These are phyloP conservation scores for Urophycis tenuis DNA, from an alignment of 2,797 vertebrate species.

Conservation along the genomic window DNA sequence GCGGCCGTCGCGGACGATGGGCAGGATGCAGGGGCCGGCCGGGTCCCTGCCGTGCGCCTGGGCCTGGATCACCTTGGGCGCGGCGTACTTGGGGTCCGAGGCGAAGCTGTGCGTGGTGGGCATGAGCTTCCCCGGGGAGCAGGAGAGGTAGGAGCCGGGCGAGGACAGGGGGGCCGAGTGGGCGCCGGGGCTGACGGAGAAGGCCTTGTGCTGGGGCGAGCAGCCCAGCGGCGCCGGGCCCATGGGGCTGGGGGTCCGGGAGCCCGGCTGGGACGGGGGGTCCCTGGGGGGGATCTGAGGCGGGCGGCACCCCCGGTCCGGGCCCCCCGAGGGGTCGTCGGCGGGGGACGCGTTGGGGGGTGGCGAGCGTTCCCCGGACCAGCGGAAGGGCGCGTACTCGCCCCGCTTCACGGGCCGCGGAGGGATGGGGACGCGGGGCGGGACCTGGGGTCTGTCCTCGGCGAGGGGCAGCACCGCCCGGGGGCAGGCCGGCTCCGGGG, in stretches of 20 bases:
- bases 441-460: constrained; percentile 89
- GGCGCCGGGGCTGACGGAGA: constrained; percentile 61
- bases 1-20: constrained; percentile 89
- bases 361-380: constrained; percentile 82
- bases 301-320: too few relatives aligned
- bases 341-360: constrained; percentile 52
- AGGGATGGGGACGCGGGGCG: constrained; percentile 87
- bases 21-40: constrained; percentile 89
- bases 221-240: constrained; percentile 66
- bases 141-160: constrained; percentile 78
- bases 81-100: constrained; percentile 91
- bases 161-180: constrained; percentile 39
- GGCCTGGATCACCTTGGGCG: constrained; percentile 90
- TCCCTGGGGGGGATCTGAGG: too few relatives aligned
- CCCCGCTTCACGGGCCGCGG: constrained; percentile 78
- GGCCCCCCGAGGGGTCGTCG: constrained; percentile 53
- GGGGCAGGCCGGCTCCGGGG: constrained; percentile 35
- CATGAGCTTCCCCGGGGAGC: constrained; percentile 89
- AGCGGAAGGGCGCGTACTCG: constrained; percentile 70
- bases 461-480: constrained; percentile 45
- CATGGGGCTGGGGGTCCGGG: constrained; percentile 91
- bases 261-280: constrained; percentile 82
- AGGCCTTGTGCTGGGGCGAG: constrained; percentile 58
- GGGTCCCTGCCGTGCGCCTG: constrained; percentile 76
- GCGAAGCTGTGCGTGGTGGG: constrained; percentile 96